Evolutionary conservation across 1,140 invertebrate genomes (phyloP), one percentile per base, ranked within the genome.

Genomic region (Drosophila fuyamai): DNA sequence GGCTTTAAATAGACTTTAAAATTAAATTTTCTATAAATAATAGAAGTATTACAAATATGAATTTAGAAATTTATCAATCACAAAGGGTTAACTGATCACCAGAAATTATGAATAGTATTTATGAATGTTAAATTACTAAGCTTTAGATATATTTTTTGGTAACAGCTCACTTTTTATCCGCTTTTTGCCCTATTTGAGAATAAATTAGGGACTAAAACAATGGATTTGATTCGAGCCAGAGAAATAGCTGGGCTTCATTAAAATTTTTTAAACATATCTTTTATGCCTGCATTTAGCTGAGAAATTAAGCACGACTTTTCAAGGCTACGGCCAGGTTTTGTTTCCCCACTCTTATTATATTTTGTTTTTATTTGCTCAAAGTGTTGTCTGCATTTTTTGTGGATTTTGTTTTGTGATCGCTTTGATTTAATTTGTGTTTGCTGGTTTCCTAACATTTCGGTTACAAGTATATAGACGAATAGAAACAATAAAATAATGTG

Each of bases 251-350:
- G 54, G 65, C 79, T 79, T 86, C 59, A 86, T 86, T 86, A 88
- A 82, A 88, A 88, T 89, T 79, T 83, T 74, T 76, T 58, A 79
- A 83, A 71, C 76, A 88, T 88, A 89, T 83, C 83, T 89, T 83
- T 89, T 67, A 77, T 88, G 79, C 76, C 86, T 88, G 84, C 79
- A 76, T 82, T 73, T 75, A 81, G 68, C 80, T 88, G 77, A 88
- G 84, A 84, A 88, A 88, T 88, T 88, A 88, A 89, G 84, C 84
- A 84, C 84, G 84, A 88, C 76, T 89, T 84, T 84, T 84, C 84
- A 84, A 88, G 84, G 83, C 63, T 73, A 62, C 55, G 38, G 38
- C 40, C 47, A 62, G 50, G 40, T 44, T 66, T 60, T 44, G 57
- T 59, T 41, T 59, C 40, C 65, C 60, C 60, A 65, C 51, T 71